Percentiles rank a stretch among this genome's conserved stretches.
Evolutionary conservation across 2,113 vertebrate genomes (phyloP).

Genomic region (Coturnix japonica): DNA sequence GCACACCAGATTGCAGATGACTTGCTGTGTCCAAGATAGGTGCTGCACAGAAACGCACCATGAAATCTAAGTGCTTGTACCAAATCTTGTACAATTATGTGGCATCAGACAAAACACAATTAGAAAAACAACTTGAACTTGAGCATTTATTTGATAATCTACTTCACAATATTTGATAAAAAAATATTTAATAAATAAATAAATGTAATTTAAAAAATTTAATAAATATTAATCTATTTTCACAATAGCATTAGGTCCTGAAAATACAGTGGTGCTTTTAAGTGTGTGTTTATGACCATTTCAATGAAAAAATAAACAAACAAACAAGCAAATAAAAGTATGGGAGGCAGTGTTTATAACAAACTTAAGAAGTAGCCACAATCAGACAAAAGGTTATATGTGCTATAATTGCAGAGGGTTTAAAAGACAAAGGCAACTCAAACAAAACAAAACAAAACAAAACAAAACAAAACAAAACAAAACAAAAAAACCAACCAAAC

Average conservation of each 20-base stretch:
- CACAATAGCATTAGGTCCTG: not conserved
- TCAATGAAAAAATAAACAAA: not conserved
- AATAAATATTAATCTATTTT: too few relatives aligned
- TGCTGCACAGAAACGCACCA: not conserved
- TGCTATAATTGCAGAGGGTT: not conserved
- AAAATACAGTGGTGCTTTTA: not conserved
- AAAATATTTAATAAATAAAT: too few relatives aligned
- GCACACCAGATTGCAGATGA: not conserved
- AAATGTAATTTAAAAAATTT: too few relatives aligned
- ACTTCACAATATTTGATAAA: too few relatives aligned
- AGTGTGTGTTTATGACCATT: not conserved
- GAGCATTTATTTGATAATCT: not conserved
- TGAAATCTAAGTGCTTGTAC: accelerated
- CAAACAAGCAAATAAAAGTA: too few relatives aligned
- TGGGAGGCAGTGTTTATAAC: not conserved
- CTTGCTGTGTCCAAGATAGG: not conserved
- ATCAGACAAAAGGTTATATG: not conserved
- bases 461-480: too few relatives aligned
- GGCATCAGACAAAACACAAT: not conserved
- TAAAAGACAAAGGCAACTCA: not conserved
- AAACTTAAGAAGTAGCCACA: not conserved
- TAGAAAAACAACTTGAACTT: not conserved
- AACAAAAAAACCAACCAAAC: not conserved
- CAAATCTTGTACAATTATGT: not conserved
- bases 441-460: too few relatives aligned